Percentiles rank a stretch among this genome's conserved stretches.
phyloP scores from a whole-genome alignment of 2,113 vertebrate genomes.

The Macroglossus sobrinus region DNA sequence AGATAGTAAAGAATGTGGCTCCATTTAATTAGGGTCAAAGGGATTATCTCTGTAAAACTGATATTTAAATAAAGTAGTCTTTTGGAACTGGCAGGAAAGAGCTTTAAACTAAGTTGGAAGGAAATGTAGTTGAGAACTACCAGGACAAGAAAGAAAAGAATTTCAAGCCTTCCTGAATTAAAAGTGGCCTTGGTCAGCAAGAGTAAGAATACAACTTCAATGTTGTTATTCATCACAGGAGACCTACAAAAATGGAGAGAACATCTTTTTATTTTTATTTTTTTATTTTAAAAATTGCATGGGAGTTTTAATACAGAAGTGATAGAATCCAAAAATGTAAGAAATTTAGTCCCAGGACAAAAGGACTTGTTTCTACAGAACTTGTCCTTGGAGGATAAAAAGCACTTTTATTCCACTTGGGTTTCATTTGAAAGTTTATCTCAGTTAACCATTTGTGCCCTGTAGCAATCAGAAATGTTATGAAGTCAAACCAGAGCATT shows the following conservation, averaged over 20 bases:
- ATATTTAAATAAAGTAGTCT: neutral
- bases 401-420: neutral
- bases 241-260: neutral
- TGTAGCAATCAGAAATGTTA: neutral
- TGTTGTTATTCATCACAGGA: neutral
- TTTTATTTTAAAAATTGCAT: neutral
- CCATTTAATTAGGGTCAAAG: slow-evolving; percentile 27
- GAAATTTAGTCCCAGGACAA: neutral
- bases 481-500: neutral
- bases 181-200: neutral
- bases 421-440: neutral
- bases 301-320: neutral
- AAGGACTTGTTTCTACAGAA: neutral
- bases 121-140: neutral
- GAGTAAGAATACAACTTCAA: neutral
- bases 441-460: neutral
- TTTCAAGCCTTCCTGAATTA: neutral
- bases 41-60: neutral
- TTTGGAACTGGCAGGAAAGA: neutral
- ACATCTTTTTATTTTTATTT: neutral
- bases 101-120: neutral
- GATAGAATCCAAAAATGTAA: neutral
- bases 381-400: neutral
- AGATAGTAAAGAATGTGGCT: neutral
- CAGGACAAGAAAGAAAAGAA: neutral